Evolutionary conservation across 2,888 invertebrate species (phyloP).

Genomic region (Rotaria magnacalcarata): DNA sequence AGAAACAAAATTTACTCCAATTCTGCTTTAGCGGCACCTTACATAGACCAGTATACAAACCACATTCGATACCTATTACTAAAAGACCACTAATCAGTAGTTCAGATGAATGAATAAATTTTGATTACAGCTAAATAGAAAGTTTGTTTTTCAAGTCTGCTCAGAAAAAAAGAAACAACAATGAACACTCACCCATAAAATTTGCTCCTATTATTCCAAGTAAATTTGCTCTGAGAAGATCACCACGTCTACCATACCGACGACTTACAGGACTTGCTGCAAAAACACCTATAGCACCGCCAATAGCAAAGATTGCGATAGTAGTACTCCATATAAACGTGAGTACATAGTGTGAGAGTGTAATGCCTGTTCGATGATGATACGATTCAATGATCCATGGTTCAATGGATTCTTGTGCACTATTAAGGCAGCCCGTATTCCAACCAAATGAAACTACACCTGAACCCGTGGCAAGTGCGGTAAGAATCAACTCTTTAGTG

Average conservation of each 20-base stretch:
- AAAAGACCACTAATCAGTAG: conserved; percentile 92
- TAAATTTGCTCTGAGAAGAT: conserved; percentile 47
- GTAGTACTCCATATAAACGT: conserved; percentile 65
- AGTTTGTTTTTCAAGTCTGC: conserved; percentile 55
- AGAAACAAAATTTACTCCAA: too few species aligned
- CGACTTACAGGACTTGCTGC: conserved; percentile 92
- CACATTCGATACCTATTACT: conserved; percentile 95
- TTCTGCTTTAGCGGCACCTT: too few species aligned
- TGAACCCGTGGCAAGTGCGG: not conserved
- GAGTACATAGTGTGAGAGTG: conserved; percentile 48
- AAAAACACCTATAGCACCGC: conserved; percentile 94
- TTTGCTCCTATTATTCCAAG: conserved; percentile 48
- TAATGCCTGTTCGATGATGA: not conserved
- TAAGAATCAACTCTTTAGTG: not conserved
- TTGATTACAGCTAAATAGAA: conserved; percentile 89
- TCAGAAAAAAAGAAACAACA: conserved; percentile 49
- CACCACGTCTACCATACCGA: conserved; percentile 71
- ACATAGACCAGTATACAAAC: conserved; percentile 90
- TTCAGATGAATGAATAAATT: conserved; percentile 85
- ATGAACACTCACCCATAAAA: conserved; percentile 48
- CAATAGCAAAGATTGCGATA: conserved; percentile 94
- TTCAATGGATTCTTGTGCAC: not conserved
- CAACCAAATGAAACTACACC: conserved; percentile 28
- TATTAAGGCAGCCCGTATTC: conserved; percentile 19
- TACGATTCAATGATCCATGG: not conserved